Percentiles rank a stretch among this genome's conserved stretches.
Evolutionary conservation across 2,797 vertebrate species (phyloP).

Genomic region (Harpagifer antarcticus): DNA sequence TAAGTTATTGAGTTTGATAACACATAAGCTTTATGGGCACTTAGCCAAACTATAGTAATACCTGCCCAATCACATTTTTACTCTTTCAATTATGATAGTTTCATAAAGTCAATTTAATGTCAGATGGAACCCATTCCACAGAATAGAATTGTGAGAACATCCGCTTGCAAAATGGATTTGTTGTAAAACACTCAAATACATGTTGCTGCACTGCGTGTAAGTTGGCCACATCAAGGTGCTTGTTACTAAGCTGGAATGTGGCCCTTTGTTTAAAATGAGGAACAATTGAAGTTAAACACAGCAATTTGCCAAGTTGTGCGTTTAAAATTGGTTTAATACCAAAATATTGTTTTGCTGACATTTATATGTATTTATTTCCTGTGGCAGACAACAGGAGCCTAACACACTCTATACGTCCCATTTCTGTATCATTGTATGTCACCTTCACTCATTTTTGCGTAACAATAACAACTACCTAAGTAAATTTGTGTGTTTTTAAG

Average conservation of each 20-base stretch:
- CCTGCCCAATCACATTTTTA: background rate
- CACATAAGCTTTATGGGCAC: background rate
- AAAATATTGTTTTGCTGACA: background rate
- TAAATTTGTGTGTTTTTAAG: background rate
- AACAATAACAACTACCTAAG: slow-evolving; percentile 8
- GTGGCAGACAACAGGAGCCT: background rate
- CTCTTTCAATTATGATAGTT: slow-evolving; percentile 1
- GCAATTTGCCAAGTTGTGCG: background rate
- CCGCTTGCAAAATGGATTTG: background rate
- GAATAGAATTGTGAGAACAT: background rate
- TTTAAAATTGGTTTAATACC: background rate
- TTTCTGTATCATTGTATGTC: slow-evolving; percentile 13
- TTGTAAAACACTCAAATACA: background rate
- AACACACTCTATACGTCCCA: background rate
- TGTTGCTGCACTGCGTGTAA: too few relatives aligned
- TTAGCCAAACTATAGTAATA: slow-evolving; percentile 2
- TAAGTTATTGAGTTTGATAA: slow-evolving; percentile 2
- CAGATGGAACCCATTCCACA: background rate
- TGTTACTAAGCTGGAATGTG: background rate
- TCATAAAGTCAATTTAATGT: slow-evolving; percentile 1
- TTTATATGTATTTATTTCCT: background rate
- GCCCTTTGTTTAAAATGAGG: background rate
- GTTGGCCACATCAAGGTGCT: background rate
- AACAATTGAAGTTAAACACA: background rate
- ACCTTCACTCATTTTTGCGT: slow-evolving; percentile 6